Percentiles rank a stretch among this genome's conserved stretches.
phyloP scores from a whole-genome alignment of 2,888 invertebrate species.

The Hemistola chrysoprasaria region DNA sequence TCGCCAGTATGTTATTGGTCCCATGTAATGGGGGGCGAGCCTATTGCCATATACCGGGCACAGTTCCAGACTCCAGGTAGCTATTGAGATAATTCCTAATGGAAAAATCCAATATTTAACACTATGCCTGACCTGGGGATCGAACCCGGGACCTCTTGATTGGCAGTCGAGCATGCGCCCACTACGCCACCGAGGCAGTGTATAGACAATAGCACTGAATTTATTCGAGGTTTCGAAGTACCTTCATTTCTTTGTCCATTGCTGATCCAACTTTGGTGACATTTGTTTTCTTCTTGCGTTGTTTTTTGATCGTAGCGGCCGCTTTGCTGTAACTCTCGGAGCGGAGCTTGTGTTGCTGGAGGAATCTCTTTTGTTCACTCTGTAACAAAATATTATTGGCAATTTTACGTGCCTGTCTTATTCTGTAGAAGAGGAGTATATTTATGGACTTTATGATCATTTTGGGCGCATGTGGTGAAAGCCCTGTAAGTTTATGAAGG shows the following conservation, averaged over 20 bases:
- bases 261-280: slow-evolving; percentile 89
- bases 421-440: slow-evolving; percentile 9
- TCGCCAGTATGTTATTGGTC: too few relatives aligned
- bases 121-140: too few relatives aligned
- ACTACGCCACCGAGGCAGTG: too few relatives aligned
- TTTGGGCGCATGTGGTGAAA: slow-evolving; percentile 26
- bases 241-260: slow-evolving; percentile 95
- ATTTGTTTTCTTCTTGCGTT: slow-evolving; percentile 93
- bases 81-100: too few relatives aligned
- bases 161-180: too few relatives aligned
- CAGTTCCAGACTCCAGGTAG: too few relatives aligned
- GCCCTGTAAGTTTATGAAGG: slow-evolving; percentile 25
- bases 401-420: slow-evolving; percentile 7
- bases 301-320: slow-evolving; percentile 94
- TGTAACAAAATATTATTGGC: slow-evolving; percentile 60
- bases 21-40: too few relatives aligned
- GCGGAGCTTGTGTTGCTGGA: slow-evolving; percentile 95
- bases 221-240: slow-evolving; percentile 42
- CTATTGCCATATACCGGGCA: too few relatives aligned
- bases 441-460: slow-evolving; percentile 20
- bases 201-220: slow-evolving; percentile 18
- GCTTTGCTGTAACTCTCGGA: slow-evolving; percentile 96
- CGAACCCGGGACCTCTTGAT: too few relatives aligned
- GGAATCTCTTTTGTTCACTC: slow-evolving; percentile 96
- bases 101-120: too few relatives aligned